phyloP scores from a whole-genome alignment of 2,113 vertebrate species.

The Sylvicapra grimmia region DNA sequence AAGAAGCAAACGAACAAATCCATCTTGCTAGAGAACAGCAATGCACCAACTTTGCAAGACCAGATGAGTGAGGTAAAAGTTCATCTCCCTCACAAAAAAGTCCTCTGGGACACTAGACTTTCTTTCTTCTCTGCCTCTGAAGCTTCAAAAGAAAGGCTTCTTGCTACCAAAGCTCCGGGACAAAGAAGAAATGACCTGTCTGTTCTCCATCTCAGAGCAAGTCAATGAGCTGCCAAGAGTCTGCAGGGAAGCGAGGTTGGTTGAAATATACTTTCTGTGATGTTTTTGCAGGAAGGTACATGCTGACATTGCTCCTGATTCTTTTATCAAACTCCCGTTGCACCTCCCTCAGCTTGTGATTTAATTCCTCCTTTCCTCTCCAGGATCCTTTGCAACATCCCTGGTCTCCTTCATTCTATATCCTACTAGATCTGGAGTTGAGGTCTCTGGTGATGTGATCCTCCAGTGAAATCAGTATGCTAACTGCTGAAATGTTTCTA shows the following conservation, averaged over 20 bases:
- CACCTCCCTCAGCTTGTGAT: not conserved
- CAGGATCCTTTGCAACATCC: not conserved
- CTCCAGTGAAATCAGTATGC: not conserved
- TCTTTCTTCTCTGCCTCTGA: conserved; percentile 15
- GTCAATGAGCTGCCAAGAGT: not conserved
- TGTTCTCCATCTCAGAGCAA: not conserved
- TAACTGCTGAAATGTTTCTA: not conserved
- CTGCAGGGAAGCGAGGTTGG: not conserved
- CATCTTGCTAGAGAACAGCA: not conserved
- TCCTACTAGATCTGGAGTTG: not conserved
- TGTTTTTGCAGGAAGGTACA: not conserved
- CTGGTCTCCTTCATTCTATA: not conserved
- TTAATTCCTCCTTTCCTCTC: not conserved
- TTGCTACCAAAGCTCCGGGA: not conserved
- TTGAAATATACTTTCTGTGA: conserved; percentile 1
- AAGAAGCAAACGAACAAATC: not conserved
- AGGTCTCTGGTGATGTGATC: not conserved
- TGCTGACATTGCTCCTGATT: not conserved
- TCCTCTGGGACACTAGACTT: not conserved
- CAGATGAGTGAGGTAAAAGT: not conserved
- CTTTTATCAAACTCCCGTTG: not conserved
- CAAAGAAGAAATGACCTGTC: conserved; percentile 4
- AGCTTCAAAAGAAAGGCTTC: conserved; percentile 32
- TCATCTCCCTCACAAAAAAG: not conserved
- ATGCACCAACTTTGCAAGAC: not conserved